Conservation (phyloP, 2,797 vertebrate genomes). For the Gambusia yucatana region DNA sequence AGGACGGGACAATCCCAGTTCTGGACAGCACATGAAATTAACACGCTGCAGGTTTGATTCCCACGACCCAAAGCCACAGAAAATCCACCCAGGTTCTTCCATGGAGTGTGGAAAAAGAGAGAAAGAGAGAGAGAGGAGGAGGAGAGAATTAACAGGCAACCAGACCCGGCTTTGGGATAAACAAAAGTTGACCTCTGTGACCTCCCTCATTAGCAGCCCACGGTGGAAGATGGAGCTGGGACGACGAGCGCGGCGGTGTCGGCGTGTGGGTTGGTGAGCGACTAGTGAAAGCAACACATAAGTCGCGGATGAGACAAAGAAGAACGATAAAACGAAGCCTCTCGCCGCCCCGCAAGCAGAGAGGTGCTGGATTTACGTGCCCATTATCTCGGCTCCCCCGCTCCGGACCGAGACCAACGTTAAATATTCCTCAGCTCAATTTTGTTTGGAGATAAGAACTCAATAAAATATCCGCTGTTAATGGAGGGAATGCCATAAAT, state of each 20-base stretch:
- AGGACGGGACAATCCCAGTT: constrained; percentile 55
- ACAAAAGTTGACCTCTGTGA: constrained; percentile 61
- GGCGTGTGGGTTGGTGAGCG: constrained; percentile 43
- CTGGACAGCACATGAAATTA: constrained; percentile 50
- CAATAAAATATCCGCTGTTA: constrained; percentile 3
- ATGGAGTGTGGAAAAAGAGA: background rate
- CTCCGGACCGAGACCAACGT: background rate
- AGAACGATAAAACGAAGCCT: constrained; percentile 22
- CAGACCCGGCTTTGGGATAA: constrained; percentile 52
- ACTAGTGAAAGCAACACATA: constrained; percentile 21
- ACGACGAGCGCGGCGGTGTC: constrained; percentile 17
- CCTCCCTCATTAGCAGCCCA: constrained; percentile 74
- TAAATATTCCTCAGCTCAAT: constrained; percentile 1
- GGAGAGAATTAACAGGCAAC: constrained; percentile 25
- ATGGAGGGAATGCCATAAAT: background rate
- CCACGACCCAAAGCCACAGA: constrained; percentile 6
- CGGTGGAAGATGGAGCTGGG: constrained; percentile 42
- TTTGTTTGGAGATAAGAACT: constrained; percentile 11
- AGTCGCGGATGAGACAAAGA: constrained; percentile 33
- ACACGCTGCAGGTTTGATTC: constrained; percentile 19
- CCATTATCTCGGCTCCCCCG: constrained; percentile 35
- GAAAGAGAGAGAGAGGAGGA: background rate
- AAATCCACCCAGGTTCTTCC: constrained; percentile 12
- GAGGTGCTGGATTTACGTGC: constrained; percentile 25
- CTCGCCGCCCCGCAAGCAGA: constrained; percentile 18